Evolutionary conservation across 2,888 invertebrate species (phyloP).

Genomic region (Zeuzera pyrina): DNA sequence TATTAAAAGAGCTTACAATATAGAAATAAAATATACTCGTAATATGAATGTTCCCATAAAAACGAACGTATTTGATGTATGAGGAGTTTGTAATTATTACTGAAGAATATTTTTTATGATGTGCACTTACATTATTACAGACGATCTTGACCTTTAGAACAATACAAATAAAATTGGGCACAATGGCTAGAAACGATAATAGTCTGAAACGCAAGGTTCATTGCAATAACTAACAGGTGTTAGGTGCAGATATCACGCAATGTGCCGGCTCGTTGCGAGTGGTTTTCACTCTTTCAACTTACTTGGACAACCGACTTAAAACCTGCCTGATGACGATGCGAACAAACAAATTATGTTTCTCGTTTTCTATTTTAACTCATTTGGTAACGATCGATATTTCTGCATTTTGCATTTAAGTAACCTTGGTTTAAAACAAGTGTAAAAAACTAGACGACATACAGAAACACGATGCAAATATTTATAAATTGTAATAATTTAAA

Average conservation of each 20-base stretch:
- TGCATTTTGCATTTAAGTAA: too few relatives aligned
- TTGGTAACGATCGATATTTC: too few relatives aligned
- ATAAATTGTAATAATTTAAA: too few relatives aligned
- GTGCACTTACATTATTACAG: conserved; percentile 21
- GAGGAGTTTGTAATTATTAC: too few relatives aligned
- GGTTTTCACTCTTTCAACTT: conserved; percentile 54
- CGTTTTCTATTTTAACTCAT: conserved; percentile 48
- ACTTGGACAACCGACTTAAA: conserved; percentile 42
- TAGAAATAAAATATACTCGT: too few relatives aligned
- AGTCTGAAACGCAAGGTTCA: conserved; percentile 40
- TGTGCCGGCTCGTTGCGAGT: conserved; percentile 28
- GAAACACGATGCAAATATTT: too few relatives aligned
- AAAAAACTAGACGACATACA: too few relatives aligned
- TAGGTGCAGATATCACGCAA: conserved; percentile 50
- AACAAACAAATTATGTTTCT: conserved; percentile 44
- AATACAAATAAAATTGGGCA: conserved; percentile 34
- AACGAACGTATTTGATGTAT: too few relatives aligned
- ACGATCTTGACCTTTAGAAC: conserved; percentile 51
- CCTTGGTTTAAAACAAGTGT: too few relatives aligned
- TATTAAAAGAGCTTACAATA: too few relatives aligned
- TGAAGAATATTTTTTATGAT: too few relatives aligned
- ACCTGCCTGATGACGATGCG: conserved; percentile 50
- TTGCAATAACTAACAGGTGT: conserved; percentile 46
- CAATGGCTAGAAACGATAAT: conserved; percentile 34
- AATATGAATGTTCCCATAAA: too few relatives aligned